Evolutionary conservation across 2,113 vertebrate species (phyloP), one percentile per base, ranked within the genome.

Genomic region (Sciurus niger): DNA sequence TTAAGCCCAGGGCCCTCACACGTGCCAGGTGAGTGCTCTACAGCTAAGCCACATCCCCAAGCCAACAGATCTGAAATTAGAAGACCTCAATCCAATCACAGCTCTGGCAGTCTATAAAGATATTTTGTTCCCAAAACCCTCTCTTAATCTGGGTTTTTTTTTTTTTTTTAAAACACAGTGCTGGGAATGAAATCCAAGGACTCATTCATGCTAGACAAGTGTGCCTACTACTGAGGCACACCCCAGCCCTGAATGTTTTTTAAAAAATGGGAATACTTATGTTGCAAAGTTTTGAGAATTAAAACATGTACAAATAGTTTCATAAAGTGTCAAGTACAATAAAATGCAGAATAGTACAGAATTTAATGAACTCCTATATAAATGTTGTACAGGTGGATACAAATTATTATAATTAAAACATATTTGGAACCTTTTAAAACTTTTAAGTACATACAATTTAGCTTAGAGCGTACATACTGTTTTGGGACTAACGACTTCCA

Each of bases 251-350:
- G 40, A 53, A 55, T 48, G 7, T 68, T 22, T 48, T 89, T 94
- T 78, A 68, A 53, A 91, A 93, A 80, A 60, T 48, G 37, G 46
- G 34, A 76, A 85, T 55, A 65, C 9, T 43, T 85, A 95, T n/a
- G 46, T 78, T 40, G 40, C 28, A 89, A 95, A 80, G 18, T 51
- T 91, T 37, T 78, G 40, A 94, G 37, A 95, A 92, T 73, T 93
- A 92, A 85, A 63, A 60, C 4, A 16, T 22, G 10, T n/a, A 68
- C 10, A 43, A 18, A 90, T 10, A 80, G 20, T 48, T 79, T 63
- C 25, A 43, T 20, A 48, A 77, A 72, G 0, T 78, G 63, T 63
- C 63, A 94, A 72, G 34, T 60, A 78, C 11, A 83, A 80, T 72
- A 94, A 83, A 94, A 82, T 32, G 0, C 4, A 74, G 63, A 90